These are phyloP conservation scores for Plumapathes pennacea DNA, from an alignment of 92 coral and sea anemone species.

Conservation along the genomic window DNA sequence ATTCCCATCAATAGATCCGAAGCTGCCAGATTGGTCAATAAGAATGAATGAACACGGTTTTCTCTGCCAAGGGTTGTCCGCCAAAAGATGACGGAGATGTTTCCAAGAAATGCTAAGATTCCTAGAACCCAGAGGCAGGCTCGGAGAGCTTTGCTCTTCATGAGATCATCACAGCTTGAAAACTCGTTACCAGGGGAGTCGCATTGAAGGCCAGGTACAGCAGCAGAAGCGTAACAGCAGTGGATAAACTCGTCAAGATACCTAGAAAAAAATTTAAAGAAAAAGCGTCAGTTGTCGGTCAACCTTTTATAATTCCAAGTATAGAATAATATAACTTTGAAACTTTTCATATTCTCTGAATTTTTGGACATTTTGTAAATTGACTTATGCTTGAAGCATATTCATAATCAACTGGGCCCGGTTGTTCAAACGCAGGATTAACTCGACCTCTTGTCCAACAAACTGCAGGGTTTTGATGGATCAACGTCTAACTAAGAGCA, in stretches of 20 bases:
- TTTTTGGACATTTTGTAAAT: no score
- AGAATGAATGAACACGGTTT: constrained; percentile 40
- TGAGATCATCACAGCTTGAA: constrained; percentile 55
- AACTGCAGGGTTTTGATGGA: no score
- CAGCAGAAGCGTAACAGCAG: constrained; percentile 50
- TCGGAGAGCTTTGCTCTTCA: constrained; percentile 40
- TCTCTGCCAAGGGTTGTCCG: constrained; percentile 14
- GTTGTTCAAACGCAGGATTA: no score
- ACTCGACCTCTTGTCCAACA: no score
- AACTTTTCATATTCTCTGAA: no score
- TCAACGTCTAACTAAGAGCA: no score
- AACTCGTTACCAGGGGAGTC: constrained; percentile 39
- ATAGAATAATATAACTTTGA: no score
- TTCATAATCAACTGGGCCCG: no score
- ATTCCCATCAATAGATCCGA: constrained; percentile 50
- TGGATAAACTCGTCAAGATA: constrained; percentile 48
- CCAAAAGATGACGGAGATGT: constrained; percentile 26
- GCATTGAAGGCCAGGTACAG: constrained; percentile 36
- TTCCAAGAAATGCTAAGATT: constrained; percentile 31
- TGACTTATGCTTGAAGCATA: no score
- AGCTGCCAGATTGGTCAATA: constrained; percentile 40
- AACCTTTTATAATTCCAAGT: no score
- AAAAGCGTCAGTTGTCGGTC: no score
- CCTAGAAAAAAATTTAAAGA: constrained; percentile 17
- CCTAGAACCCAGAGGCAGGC: constrained; percentile 50